phyloP scores from a whole-genome alignment of 2,797 vertebrate genomes.

The Uromys caudimaculatus region DNA sequence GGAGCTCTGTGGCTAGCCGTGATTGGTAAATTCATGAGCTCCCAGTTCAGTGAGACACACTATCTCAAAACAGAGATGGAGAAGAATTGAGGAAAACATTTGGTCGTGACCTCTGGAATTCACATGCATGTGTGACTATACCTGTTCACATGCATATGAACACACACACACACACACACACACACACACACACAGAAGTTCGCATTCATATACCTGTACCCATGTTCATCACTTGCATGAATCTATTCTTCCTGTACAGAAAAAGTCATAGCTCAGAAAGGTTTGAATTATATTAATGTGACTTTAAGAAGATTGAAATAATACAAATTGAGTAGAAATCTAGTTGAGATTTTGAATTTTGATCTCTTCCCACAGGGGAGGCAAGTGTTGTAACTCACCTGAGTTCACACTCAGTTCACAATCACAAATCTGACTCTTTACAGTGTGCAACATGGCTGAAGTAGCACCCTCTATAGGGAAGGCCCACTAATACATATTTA shows the following conservation, averaged over 20 bases:
- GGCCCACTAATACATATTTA: neutral
- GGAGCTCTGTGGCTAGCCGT: neutral
- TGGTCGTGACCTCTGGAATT: neutral
- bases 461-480: no score
- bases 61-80: neutral
- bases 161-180: neutral
- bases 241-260: neutral
- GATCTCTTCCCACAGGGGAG: neutral
- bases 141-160: no score
- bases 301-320: neutral
- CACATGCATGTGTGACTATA: neutral
- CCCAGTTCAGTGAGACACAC: neutral
- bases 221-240: neutral
- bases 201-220: no score
- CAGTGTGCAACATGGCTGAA: neutral
- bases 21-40: neutral
- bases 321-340: neutral
- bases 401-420: no score
- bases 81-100: neutral
- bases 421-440: no score
- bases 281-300: neutral
- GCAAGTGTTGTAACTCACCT: neutral
- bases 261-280: neutral
- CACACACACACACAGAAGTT: no score
- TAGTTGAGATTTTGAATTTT: neutral